Conservation (phyloP, 2,113 vertebrate species). For the Anhinga anhinga region DNA sequence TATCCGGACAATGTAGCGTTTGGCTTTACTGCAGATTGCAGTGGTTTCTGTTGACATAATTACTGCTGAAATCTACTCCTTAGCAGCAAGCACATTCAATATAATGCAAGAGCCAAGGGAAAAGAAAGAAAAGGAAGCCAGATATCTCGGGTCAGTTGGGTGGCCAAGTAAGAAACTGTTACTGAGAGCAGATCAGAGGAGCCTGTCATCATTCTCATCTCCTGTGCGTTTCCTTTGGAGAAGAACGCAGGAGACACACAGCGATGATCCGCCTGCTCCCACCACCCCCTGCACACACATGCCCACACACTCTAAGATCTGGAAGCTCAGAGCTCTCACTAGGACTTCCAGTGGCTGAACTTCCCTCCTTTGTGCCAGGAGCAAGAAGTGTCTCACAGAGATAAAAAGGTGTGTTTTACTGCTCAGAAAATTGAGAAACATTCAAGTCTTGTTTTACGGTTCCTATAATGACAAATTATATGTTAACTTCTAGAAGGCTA, state of each 20-base stretch:
- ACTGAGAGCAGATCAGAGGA: neutral
- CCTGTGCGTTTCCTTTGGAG: neutral
- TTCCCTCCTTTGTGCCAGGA: neutral
- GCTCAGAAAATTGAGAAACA: conserved; percentile 1
- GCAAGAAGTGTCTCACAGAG: neutral
- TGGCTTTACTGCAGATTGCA: neutral
- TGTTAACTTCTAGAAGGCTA: conserved; percentile 12
- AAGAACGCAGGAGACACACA: neutral
- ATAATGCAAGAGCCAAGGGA: neutral
- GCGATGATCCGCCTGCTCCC: neutral
- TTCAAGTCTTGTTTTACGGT: neutral
- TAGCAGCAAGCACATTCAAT: neutral
- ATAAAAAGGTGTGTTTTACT: neutral
- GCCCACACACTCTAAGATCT: neutral
- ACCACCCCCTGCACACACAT: neutral
- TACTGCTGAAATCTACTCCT: neutral
- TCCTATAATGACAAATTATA: conserved; percentile 36
- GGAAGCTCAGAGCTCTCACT: neutral
- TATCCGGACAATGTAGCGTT: neutral
- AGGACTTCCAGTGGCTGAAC: neutral
- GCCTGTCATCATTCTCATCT: neutral
- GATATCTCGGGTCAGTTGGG: neutral
- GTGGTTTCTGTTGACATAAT: neutral
- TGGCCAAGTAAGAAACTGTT: neutral
- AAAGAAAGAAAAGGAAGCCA: neutral